These are phyloP conservation scores for Eudemis profundana DNA, from an alignment of 2,888 invertebrate genomes.

Conservation along the genomic window DNA sequence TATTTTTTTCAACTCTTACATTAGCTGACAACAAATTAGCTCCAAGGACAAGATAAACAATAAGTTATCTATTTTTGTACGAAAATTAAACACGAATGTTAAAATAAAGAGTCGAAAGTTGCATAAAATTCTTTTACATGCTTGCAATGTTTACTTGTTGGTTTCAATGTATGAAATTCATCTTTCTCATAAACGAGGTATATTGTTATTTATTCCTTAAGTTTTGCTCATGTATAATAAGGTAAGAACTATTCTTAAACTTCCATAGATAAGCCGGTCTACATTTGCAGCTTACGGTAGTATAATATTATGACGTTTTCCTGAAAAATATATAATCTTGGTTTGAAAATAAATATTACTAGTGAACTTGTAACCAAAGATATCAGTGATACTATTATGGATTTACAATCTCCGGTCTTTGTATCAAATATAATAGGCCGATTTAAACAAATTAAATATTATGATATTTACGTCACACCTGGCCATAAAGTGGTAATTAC, in stretches of 20 bases:
- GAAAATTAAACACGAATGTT: no score
- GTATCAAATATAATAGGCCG: constrained; percentile 21
- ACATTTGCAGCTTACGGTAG: background rate
- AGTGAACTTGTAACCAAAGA: constrained; percentile 26
- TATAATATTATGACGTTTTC: constrained; percentile 22
- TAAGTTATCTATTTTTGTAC: no score
- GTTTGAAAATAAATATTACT: background rate
- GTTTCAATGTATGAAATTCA: no score
- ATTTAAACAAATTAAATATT: background rate
- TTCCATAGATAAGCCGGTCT: background rate
- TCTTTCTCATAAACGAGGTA: background rate
- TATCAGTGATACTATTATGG: background rate
- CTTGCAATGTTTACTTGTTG: no score
- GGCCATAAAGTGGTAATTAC: no score
- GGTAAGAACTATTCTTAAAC: background rate
- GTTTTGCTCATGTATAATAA: background rate
- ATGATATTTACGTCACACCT: no score
- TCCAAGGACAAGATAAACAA: no score
- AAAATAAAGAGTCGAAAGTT: no score
- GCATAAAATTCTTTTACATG: no score
- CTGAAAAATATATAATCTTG: constrained; percentile 7
- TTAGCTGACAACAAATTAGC: no score
- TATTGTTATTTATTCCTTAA: background rate
- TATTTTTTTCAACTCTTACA: no score
- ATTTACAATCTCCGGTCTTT: background rate